Percentiles rank a stretch among this genome's conserved stretches.
phyloP scores from a whole-genome alignment of 1,140 invertebrate species.

The Vanessa atalanta region DNA sequence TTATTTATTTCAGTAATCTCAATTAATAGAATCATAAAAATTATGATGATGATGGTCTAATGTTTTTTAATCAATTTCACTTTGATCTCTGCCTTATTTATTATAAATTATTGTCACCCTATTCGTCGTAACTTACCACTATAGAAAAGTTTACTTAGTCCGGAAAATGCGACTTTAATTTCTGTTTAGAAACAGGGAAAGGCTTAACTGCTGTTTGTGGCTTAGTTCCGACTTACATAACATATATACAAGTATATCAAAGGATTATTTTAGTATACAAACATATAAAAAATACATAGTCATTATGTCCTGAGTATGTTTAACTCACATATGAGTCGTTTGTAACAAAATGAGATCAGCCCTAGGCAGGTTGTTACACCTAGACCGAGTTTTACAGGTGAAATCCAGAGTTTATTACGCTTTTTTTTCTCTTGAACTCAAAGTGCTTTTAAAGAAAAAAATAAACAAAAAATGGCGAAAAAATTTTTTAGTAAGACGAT shows the following conservation, averaged over 20 bases:
- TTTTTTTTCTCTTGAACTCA: too few species aligned
- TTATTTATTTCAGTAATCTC: too few species aligned
- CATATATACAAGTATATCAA: neutral
- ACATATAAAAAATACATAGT: neutral
- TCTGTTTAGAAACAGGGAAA: conserved; percentile 18
- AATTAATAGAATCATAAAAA: neutral
- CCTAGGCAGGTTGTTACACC: too few species aligned
- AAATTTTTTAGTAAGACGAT: too few species aligned
- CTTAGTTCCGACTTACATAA: neutral
- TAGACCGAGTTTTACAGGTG: too few species aligned
- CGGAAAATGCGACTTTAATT: conserved; percentile 27
- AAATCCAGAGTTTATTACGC: too few species aligned
- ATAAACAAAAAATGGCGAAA: too few species aligned
- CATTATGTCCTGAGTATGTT: neutral
- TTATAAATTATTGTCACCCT: conserved; percentile 13
- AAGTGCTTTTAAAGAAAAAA: too few species aligned
- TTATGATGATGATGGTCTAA: too few species aligned
- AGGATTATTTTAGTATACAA: neutral
- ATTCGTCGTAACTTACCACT: conserved; percentile 8
- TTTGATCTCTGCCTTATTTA: neutral
- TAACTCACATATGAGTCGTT: too few species aligned
- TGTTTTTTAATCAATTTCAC: too few species aligned
- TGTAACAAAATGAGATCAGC: too few species aligned
- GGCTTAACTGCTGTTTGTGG: conserved; percentile 13
- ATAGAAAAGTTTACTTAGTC: conserved; percentile 11